Evolutionary conservation across 2,797 vertebrate species (phyloP).

Genomic region (Darevskia mixta): DNA sequence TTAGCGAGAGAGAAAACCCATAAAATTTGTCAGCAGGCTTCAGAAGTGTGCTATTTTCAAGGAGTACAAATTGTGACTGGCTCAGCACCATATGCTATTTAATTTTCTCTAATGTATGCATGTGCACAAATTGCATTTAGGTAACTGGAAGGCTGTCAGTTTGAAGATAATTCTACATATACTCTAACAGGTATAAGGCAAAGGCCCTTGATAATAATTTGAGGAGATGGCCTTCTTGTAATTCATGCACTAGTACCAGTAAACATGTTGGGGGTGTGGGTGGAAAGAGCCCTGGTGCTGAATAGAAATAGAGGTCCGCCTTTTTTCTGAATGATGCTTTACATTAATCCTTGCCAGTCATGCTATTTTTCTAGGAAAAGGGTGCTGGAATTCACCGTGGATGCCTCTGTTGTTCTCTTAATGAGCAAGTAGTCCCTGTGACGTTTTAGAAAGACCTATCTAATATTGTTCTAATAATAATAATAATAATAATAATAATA

Average conservation of each 20-base stretch:
- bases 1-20: conserved; percentile 61
- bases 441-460: too few relatives aligned
- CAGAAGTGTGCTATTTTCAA: conserved; percentile 72
- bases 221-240: conserved; percentile 34
- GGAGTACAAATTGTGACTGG: conserved; percentile 73
- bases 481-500: too few relatives aligned
- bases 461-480: too few relatives aligned
- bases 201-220: conserved; percentile 47
- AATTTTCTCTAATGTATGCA: conserved; percentile 73
- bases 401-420: too few relatives aligned
- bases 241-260: conserved; percentile 19
- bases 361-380: too few relatives aligned
- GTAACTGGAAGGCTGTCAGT: conserved; percentile 59
- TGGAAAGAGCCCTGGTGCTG: not conserved
- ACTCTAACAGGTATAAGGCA: conserved; percentile 54
- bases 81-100: conserved; percentile 76
- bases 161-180: conserved; percentile 59
- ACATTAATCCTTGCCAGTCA: conserved; percentile 8
- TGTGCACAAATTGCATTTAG: conserved; percentile 68
- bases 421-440: too few relatives aligned
- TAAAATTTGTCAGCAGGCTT: conserved; percentile 73
- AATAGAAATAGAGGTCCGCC: conserved; percentile 6
- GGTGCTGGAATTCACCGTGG: too few relatives aligned
- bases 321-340: not conserved
- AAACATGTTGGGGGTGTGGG: conserved; percentile 21